Evolutionary conservation across 2,797 vertebrate species (phyloP).

Genomic region (Pyrocephalus nanus): DNA sequence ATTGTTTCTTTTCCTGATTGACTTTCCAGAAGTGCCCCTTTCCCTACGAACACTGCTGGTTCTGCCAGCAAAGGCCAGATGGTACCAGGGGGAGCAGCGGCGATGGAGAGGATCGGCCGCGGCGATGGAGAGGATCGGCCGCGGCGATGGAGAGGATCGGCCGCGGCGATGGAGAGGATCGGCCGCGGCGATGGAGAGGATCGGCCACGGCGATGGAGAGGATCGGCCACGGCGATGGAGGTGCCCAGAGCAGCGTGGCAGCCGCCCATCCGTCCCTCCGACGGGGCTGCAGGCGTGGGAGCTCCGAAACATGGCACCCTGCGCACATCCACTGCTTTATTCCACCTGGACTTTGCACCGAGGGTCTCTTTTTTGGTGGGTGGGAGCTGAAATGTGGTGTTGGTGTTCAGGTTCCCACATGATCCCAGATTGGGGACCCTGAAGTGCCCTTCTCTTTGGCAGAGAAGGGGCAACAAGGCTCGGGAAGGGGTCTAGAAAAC

Average conservation of each 20-base stretch:
- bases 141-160: fast-evolving
- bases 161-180: fast-evolving
- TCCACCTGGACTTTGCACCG: fast-evolving
- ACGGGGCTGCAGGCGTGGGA: neutral
- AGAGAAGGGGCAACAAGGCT: neutral
- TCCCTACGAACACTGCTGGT: neutral
- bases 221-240: fast-evolving
- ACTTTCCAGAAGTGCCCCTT: neutral
- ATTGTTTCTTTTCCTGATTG: neutral
- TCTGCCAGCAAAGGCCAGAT: neutral
- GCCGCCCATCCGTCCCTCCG: fast-evolving
- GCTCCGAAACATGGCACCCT: fast-evolving
- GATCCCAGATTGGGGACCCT: too few relatives aligned
- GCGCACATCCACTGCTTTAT: fast-evolving
- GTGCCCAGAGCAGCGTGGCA: fast-evolving
- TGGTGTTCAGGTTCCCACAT: neutral
- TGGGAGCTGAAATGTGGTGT: neutral
- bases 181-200: too few relatives aligned
- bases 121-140: fast-evolving
- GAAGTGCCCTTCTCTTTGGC: neutral
- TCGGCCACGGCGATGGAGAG: fast-evolving
- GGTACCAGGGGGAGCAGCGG: fast-evolving
- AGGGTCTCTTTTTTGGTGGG: fast-evolving
- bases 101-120: fast-evolving
- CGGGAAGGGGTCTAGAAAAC: neutral